Base-by-base conservation (phyloP, 2,113 vertebrate genomes). In the Crypturellus undulatus region DNA sequence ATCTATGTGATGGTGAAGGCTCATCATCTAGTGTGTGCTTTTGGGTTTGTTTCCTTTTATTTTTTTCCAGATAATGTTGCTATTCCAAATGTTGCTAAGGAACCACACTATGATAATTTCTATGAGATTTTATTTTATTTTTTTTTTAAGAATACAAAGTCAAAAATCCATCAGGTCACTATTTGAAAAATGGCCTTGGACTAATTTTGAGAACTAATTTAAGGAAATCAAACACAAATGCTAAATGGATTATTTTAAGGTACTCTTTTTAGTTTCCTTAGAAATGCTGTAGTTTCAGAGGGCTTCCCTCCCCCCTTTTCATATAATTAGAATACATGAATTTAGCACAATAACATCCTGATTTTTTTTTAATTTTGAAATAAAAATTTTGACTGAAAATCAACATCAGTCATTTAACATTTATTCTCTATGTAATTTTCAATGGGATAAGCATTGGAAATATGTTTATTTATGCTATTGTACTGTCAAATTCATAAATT, bases 1-100 rank as follows among this genome's bases (percentile, higher is more conserved):
- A 28, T 91, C 85, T 82, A 90, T 79, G 52, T 90, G 73, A 92
- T 70, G 72, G 8, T 60, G 75, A 96, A 94, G 95, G 56, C 43
- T 91, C 90, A 5, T 56, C 17, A 5, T 56, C 17, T 38, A 19
- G 6, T 73, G 49, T 43, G 5, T 26, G 25, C 83, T 77, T 65
- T 19, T n/a, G 45, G 15, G 30, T 18, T 32, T 58, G 3, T 43
- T 43, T 15, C 15, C 6, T 43, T 43, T 43, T 68, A 4, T 12
- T 28, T 34, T 69, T 34, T 12, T 82, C 91, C 28, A 86, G 51
- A 34, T 69, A 34, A 47, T 47, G 47, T 47, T 43, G 15, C 43
- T 49, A 49, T 49, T 49, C 10, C 22, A 19, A 21, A 19, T 47
- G 8, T 47, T 21, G 47, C 47, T 47, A 47, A 47, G 45, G 45